A percentile compares a stretch with the other conserved stretches of the same genome.
Evolutionary conservation across 1,140 invertebrate genomes (phyloP).

Genomic region (Euwallacea fornicatus): DNA sequence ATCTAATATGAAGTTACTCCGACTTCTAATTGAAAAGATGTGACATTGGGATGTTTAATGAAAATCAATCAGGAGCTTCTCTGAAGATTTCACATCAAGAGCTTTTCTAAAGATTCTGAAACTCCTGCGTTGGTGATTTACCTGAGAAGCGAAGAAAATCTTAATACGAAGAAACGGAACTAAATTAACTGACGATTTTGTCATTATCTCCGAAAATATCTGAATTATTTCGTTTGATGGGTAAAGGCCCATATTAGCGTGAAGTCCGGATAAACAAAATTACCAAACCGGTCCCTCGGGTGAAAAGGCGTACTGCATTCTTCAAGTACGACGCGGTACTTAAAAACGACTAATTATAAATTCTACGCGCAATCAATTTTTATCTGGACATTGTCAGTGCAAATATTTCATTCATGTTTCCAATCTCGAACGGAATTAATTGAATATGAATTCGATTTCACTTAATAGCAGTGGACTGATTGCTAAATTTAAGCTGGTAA

Average conservation of each 20-base stretch:
- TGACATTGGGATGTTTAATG: no score
- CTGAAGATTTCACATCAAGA: no score
- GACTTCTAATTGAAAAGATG: no score
- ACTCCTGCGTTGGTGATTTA: no score
- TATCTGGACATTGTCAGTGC: conserved; percentile 13
- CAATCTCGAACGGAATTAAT: conserved; percentile 13
- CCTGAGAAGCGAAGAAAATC: no score
- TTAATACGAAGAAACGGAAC: no score
- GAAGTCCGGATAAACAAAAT: conserved; percentile 13
- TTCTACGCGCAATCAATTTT: conserved; percentile 22
- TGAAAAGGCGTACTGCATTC: conserved; percentile 14
- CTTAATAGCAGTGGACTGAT: not conserved
- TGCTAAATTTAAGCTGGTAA: conserved; percentile 1
- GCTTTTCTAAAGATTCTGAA: no score
- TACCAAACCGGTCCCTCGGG: conserved; percentile 4
- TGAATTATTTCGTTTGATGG: no score
- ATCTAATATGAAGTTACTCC: no score
- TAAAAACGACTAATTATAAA: conserved; percentile 15
- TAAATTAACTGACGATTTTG: no score
- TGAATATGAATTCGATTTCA: conserved; percentile 13
- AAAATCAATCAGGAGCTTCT: no score
- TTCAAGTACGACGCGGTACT: not conserved
- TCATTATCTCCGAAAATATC: no score
- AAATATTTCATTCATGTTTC: conserved; percentile 23
- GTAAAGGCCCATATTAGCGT: not conserved